Evolutionary conservation across 2,113 vertebrate species (phyloP).

Genomic region (Ictalurus furcatus): DNA sequence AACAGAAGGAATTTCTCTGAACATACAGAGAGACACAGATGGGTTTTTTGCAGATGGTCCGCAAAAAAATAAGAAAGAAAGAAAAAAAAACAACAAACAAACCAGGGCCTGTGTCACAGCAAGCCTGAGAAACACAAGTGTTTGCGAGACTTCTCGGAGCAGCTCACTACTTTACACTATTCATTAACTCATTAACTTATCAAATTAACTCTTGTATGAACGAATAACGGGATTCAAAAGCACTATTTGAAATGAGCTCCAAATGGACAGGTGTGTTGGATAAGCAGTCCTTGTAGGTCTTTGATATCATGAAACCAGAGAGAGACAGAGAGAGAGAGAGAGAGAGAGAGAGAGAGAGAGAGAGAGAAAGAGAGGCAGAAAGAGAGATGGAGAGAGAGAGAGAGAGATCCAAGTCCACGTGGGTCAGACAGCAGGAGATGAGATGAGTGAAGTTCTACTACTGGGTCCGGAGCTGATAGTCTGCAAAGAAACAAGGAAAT

Average conservation of each 20-base stretch:
- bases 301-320: background rate
- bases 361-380: constrained; percentile 21
- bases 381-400: constrained; percentile 4
- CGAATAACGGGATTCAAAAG: background rate
- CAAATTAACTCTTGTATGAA: background rate
- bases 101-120: constrained; percentile 32
- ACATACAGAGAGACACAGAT: constrained; percentile 51
- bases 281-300: background rate
- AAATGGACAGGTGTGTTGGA: background rate
- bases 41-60: constrained; percentile 51
- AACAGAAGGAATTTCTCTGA: constrained; percentile 33
- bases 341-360: background rate
- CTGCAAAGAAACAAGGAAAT: constrained; percentile 70
- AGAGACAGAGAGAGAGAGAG: background rate
- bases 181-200: background rate
- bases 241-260: background rate
- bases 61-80: too few species aligned
- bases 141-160: background rate
- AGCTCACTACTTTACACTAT: background rate
- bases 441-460: constrained; percentile 59
- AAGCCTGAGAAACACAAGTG: constrained; percentile 60
- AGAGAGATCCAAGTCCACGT: constrained; percentile 54
- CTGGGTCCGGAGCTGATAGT: constrained; percentile 80
- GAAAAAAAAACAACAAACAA: background rate
- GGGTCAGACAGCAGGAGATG: constrained; percentile 52